A percentile compares a stretch with the other conserved stretches of the same genome.
phyloP scores from a whole-genome alignment of 2,888 invertebrate genomes.

The Parapristionchus giblindavisi region DNA sequence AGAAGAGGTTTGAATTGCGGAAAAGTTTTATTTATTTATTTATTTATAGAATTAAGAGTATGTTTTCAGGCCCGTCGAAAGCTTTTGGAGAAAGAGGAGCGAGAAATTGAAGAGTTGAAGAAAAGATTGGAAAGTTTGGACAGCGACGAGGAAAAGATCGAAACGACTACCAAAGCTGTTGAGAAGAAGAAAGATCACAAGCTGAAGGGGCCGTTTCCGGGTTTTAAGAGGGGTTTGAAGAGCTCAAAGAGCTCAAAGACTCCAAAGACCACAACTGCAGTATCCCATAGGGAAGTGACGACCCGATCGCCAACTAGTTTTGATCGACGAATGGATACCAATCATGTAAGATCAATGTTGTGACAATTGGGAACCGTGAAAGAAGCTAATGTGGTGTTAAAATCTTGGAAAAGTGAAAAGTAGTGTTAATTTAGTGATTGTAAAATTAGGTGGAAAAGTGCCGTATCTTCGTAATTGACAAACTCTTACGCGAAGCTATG shows the following conservation, averaged over 20 bases:
- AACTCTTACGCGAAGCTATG: too few species aligned
- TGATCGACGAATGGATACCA: constrained; percentile 9
- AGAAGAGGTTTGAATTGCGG: neutral
- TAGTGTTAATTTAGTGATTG: too few species aligned
- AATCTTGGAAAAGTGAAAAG: too few species aligned
- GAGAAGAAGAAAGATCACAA: neutral
- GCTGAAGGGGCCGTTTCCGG: neutral
- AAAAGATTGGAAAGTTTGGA: too few species aligned
- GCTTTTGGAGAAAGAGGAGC: constrained; percentile 8
- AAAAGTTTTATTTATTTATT: neutral
- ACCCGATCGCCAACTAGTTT: neutral
- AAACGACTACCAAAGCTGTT: too few species aligned
- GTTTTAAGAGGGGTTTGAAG: neutral
- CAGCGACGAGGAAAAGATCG: too few species aligned
- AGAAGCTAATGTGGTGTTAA: too few species aligned
- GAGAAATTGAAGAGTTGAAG: neutral
- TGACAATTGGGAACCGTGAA: too few species aligned
- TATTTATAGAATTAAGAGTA: neutral
- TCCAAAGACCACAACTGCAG: neutral
- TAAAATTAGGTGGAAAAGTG: too few species aligned
- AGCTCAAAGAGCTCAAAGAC: neutral
- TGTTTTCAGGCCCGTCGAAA: neutral
- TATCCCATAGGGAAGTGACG: too few species aligned
- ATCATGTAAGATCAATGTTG: constrained; percentile 14
- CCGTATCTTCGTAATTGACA: too few species aligned